Evolutionary conservation across 2,797 vertebrate species (phyloP), one percentile per base, ranked within the genome.

Genomic region (Clarias pachynema): DNA sequence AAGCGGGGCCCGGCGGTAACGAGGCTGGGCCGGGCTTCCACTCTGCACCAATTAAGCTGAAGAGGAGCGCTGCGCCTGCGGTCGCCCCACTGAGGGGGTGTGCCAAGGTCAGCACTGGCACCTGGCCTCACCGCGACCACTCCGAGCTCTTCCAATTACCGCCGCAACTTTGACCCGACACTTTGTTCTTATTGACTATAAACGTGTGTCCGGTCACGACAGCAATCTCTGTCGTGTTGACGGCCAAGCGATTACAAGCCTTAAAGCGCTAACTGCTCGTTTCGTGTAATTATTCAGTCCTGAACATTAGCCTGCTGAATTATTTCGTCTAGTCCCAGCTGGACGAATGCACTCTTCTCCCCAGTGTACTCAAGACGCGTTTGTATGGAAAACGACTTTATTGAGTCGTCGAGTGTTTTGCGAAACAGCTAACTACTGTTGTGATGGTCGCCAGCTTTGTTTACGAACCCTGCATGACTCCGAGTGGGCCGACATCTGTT

Each of bases 401-500:
- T 87, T 66, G 63, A 86, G 82, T 86, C 81, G 86, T 88, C 62
- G 78, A 80, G 57, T 12, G 82, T 84, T 87, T 87, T 74, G 80
- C 63, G 69, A 34, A 93, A 94, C 91, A 93, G 93, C 95, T 96
- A 96, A 96, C 95, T 95, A 96, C 96, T 94, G 96, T 94, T 95
- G 94, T 94, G 95, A 96, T 95, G 96, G 95, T 96, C 95, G 95
- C 95, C 97, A 97, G 96, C 97, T 97, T 97, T 98, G 97, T 98
- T 98, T 97, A 97, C 97, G 95, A 96, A 97, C 96, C 95, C 95
- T 96, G 96, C 96, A 95, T 94, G 94, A 95, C 95, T 93, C 95
- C 92, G 96, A 96, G 94, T 96, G 94, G 91, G 94, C 93, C 95
- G 95, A 97, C 97, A 98, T 97, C 98, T 99, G 98, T 96, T 98